Evolutionary conservation across 2,888 invertebrate species (phyloP), one percentile per base, ranked within the genome.

Genomic region (Mythimna albipuncta): DNA sequence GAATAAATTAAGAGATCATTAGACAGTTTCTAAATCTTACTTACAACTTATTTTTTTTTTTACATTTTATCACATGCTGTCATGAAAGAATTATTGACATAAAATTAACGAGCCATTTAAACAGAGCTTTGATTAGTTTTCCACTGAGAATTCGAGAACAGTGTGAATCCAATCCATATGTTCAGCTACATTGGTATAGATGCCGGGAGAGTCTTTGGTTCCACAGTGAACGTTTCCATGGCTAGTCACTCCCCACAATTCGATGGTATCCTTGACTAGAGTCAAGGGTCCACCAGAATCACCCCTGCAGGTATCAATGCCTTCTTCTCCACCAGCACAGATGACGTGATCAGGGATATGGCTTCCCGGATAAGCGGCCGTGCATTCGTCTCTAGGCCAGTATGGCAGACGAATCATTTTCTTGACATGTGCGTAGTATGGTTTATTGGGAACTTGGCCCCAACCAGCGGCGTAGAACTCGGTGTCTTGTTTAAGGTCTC

Each of bases 221-320:
- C 93, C 93, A 32, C 93, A 93, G 5, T 73, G 70, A 0, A 75
- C 62, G 4, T 85, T 85, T 0, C 93, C 93, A 0, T 85, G 83
- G 26, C 91, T 91, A 1, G 89, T 90, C 0, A 93, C 86, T 0
- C 93, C 93, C 73, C 85, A 85, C 0, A 93, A 50, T 58, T 91
- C 90, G 11, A 83, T 83, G 6, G 58, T 76, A 2, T 84, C 81
- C n/a, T 70, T 79, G 5, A 81, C 74, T 10, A 87, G 80, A 32
- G 87, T 87, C 2, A 93, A 73, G 7, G 93, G 93, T 0, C 93
- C 92, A 0, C 93, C 93, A 0, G 93, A 92, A 69, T 93, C 93
- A 0, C 93, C 93, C 5, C 88, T 81, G 75, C 93, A 93, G 0
- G 91, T 90, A 47, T 93, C 93, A 0, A 89, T 70, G 0, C 85